Evolutionary conservation across 1,140 invertebrate species (phyloP), one percentile per base, ranked within the genome.

Genomic region (Zaprionus kolodkinae): DNA sequence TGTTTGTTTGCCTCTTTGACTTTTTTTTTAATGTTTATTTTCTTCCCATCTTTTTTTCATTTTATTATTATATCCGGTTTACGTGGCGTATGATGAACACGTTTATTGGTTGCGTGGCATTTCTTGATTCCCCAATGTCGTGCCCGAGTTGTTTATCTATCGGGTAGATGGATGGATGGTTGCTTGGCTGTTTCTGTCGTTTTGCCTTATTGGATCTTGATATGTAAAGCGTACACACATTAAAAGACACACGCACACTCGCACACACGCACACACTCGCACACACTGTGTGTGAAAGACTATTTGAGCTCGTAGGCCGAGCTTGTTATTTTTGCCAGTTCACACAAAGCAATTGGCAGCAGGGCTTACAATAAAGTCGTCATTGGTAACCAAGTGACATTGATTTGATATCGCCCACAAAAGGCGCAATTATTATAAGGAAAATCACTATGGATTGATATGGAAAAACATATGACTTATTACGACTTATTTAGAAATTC

Each of bases 31-130:
- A 86, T 81, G 82, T 81, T 79, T 80, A 7, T 81, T 40, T 78
- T 55, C 70, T 72, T 63, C 25, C 33, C 27, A 54, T 56, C 56
- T 67, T 25, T 45, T 56, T 64, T 63, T 65, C 61, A 64, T 78
- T 76, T 81, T 87, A 88, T 83, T 87, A 87, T 88, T 83, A 74
- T 78, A 83, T 87, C 84, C 83, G 84, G 83, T 70, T 88, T 80
- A 87, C 73, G 84, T 87, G 72, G 79, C 79, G 73, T 78, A 88
- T 87, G 80, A 87, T 83, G 79, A 88, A 80, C 73, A 80, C 70
- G 68, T 80, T 81, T 78, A 88, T 80, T 79, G 83, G 79, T 82
- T 87, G 79, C 76, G 66, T 72, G 80, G 54, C 70, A 43, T 54
- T 71, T 45, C 33, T 27, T 52, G 21, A 50, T 25, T 56, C 38